Conservation (phyloP, 2,888 invertebrate species). For the Spisula subtruncata region DNA sequence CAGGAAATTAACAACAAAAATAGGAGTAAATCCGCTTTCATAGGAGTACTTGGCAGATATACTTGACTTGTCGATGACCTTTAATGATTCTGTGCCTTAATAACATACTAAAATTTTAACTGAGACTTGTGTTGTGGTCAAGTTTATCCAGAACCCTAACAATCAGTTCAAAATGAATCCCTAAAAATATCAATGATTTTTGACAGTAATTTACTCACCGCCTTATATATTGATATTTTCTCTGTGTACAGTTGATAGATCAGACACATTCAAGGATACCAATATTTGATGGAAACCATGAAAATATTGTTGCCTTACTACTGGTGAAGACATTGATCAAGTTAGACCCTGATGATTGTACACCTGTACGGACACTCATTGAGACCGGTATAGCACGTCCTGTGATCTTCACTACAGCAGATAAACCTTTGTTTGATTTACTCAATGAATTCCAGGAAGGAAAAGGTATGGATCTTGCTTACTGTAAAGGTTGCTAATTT, state of each 20-base stretch:
- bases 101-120: too few species aligned
- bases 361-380: conserved; percentile 80
- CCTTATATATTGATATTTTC: neutral
- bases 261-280: conserved; percentile 86
- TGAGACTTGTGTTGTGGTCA: too few species aligned
- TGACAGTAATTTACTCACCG: too few species aligned
- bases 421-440: conserved; percentile 86
- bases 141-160: too few species aligned
- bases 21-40: too few species aligned
- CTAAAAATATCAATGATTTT: too few species aligned
- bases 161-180: too few species aligned
- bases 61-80: too few species aligned
- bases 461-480: conserved; percentile 78
- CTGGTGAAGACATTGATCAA: conserved; percentile 85
- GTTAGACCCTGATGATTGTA: conserved; percentile 82
- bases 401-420: conserved; percentile 77
- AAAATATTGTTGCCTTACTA: conserved; percentile 83
- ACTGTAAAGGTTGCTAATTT: too few species aligned
- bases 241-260: conserved; percentile 77
- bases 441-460: conserved; percentile 87
- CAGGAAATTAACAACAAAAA: too few species aligned
- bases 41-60: too few species aligned
- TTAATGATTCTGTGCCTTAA: too few species aligned
- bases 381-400: conserved; percentile 73
- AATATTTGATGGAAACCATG: conserved; percentile 79